Percentiles rank a stretch among this genome's conserved stretches.
Evolutionary conservation across 2,113 vertebrate species (phyloP).

Genomic region (Rhombomys opimus): DNA sequence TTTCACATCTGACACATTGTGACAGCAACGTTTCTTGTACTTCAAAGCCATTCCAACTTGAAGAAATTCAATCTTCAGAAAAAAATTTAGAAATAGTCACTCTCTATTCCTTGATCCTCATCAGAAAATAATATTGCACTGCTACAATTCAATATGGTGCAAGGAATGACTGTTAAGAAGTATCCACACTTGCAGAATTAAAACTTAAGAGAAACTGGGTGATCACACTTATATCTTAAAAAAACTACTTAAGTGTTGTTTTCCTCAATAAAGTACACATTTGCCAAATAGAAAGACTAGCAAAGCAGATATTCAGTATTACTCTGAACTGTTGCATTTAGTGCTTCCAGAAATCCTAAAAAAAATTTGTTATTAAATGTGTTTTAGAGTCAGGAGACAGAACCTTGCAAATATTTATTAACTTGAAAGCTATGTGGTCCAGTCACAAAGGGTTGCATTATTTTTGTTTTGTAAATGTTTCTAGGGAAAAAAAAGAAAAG

Average conservation of each 20-base stretch:
- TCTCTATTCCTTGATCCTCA: conserved; percentile 11
- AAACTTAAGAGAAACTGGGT: not conserved
- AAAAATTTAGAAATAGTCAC: conserved; percentile 24
- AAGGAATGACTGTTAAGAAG: not conserved
- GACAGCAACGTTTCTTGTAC: conserved; percentile 31
- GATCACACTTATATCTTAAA: not conserved
- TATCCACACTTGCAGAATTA: conserved; percentile 1
- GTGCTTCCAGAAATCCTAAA: not conserved
- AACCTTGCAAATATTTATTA: conserved; percentile 2
- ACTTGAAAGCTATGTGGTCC: not conserved
- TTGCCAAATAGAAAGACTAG: conserved; percentile 42
- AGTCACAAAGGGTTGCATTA: not conserved
- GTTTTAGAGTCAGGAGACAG: conserved; percentile 27
- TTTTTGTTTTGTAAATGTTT: conserved; percentile 40
- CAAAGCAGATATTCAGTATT: not conserved
- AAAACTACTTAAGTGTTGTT: not conserved
- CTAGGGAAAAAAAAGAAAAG: not conserved
- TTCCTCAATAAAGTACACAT: conserved; percentile 15
- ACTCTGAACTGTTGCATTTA: not conserved
- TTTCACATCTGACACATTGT: conserved; percentile 38
- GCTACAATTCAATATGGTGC: not conserved
- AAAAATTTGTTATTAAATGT: conserved; percentile 38
- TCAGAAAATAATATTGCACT: not conserved
- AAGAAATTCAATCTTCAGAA: conserved; percentile 24
- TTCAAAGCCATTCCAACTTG: conserved; percentile 41